Evolutionary conservation across 2,888 invertebrate genomes (phyloP), one percentile per base, ranked within the genome.

Genomic region (Tetanocera ferruginea): DNA sequence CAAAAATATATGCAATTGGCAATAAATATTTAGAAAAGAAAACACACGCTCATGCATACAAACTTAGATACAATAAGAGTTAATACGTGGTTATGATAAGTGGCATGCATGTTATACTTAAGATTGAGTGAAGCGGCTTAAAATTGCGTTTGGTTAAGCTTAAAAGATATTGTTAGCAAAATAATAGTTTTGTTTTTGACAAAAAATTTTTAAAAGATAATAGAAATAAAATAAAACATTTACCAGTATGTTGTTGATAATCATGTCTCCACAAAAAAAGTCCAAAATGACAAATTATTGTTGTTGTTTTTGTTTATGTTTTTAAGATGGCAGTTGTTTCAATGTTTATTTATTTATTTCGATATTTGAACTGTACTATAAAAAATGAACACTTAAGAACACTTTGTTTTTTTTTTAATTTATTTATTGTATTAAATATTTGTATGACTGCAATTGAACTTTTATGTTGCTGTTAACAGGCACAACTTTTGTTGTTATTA

Each of bases 191-290:
- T 4, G 31, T 43, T 43, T 3, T 11, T 43, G 43, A 43, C 43
- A 11, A 43, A 43, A 43, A 14, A 11, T 11, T 11, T 43, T 43
- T 43, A 3, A 11, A 43, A 43, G 11, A 43, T 43, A 43, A 43
- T 43, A 43, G 14, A 43, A 43, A 43, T 43, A 43, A 43, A 43
- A 43, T 43, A 4, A n/a, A n/a, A 34, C 67, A 86, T 84, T 88
- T 84, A 88, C 88, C 88, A 87, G 82, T 81, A 86, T 85, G 83
- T 84, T 83, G 81, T 82, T 84, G 86, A 83, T 83, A 84, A 84
- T 85, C 88, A 88, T 88, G 85, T 87, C 88, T 88, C 84, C 87
- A 83, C 82, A 83, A 84, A 84, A 84, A 84, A 83, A 82, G 77
- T 81, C 82, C 60, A 51, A 51, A 55, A 28, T 55, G 19, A 31